phyloP scores from a whole-genome alignment of 2,888 invertebrate species.

The Abrostola triplasia region DNA sequence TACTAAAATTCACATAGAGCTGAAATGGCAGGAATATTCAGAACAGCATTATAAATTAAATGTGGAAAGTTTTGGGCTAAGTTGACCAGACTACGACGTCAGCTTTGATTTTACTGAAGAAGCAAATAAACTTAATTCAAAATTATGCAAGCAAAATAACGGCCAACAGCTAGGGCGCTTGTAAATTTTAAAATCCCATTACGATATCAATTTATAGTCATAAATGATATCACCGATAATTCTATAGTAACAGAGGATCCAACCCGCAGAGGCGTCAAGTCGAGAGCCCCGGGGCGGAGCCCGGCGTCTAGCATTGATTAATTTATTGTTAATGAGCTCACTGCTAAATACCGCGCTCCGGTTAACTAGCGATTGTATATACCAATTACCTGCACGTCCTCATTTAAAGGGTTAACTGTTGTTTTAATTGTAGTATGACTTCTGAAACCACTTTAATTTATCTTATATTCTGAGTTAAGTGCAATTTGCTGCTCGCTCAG shows the following conservation, averaged over 20 bases:
- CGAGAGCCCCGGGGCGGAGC: constrained; percentile 52
- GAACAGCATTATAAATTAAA: too few species aligned
- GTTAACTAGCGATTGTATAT: constrained; percentile 32
- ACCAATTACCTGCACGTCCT: constrained; percentile 35
- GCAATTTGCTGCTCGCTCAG: neutral
- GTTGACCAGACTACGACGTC: too few species aligned
- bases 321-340: constrained; percentile 81
- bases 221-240: constrained; percentile 54
- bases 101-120: neutral
- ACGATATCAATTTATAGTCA: constrained; percentile 48
- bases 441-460: constrained; percentile 22
- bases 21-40: too few species aligned
- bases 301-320: constrained; percentile 65
- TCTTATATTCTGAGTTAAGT: constrained; percentile 15
- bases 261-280: constrained; percentile 51
- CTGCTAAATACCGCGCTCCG: constrained; percentile 68
- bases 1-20: too few species aligned
- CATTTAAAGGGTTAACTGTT: constrained; percentile 41
- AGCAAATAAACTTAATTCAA: neutral
- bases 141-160: constrained; percentile 7
- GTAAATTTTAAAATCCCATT: constrained; percentile 33
- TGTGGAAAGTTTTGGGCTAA: too few species aligned
- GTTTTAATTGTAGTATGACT: constrained; percentile 46
- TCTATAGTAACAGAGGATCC: constrained; percentile 37
- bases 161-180: constrained; percentile 11